A percentile compares a stretch with the other conserved stretches of the same genome.
Conservation (phyloP, 2,113 vertebrate species). For the Mesocricetus auratus region DNA sequence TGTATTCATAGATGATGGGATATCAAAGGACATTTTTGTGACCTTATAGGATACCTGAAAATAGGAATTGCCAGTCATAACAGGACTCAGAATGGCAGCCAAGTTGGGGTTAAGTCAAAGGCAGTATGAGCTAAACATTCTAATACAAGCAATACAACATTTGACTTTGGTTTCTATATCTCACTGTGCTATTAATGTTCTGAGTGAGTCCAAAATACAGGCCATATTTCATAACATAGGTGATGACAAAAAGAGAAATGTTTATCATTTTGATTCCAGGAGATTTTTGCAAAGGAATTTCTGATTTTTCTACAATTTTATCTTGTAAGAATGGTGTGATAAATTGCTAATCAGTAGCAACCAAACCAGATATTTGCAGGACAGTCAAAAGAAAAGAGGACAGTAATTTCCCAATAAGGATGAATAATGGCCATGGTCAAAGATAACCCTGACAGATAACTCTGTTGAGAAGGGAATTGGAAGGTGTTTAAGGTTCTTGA, state of each 20-base stretch:
- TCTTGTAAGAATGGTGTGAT: conserved; percentile 8
- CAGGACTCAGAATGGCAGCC: background rate
- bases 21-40: background rate
- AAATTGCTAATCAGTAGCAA: conserved; percentile 49
- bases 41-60: background rate
- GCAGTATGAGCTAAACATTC: conserved; percentile 37
- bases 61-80: background rate
- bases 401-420: conserved; percentile 54
- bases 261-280: background rate
- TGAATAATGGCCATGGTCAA: conserved; percentile 73
- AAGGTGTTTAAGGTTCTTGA: conserved; percentile 71
- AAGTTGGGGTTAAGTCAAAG: background rate
- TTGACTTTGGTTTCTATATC: conserved; percentile 43
- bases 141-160: background rate
- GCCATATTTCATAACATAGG: background rate
- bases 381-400: conserved; percentile 62
- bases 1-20: background rate
- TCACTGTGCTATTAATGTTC: conserved; percentile 48
- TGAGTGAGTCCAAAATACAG: conserved; percentile 60
- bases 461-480: conserved; percentile 70
- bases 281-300: conserved; percentile 63
- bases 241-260: background rate
- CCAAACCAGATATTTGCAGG: conserved; percentile 35
- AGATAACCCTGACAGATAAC: conserved; percentile 75
- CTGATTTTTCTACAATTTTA: conserved; percentile 60